These are phyloP conservation scores for Holcopasites calliopsidis DNA, from an alignment of 1,140 invertebrate genomes.

Conservation along the genomic window DNA sequence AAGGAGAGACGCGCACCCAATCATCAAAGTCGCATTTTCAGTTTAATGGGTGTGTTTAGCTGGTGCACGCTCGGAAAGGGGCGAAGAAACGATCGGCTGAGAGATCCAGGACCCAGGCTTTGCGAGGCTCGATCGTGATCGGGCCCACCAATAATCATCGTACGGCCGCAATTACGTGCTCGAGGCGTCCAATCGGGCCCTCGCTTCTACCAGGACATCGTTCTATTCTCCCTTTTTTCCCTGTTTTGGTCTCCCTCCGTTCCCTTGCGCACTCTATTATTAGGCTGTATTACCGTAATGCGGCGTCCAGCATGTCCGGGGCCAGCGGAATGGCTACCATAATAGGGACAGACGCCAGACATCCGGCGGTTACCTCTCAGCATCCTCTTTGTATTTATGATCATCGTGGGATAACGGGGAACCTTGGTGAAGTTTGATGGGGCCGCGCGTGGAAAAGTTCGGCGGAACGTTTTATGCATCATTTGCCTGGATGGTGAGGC, in stretches of 20 bases:
- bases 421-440: neutral
- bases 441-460: too few relatives aligned
- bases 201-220: constrained; percentile 30
- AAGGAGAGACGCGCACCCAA: constrained; percentile 64
- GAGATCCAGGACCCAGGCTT: constrained; percentile 30
- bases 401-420: constrained; percentile 32
- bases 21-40: constrained; percentile 79
- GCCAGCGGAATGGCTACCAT: constrained; percentile 65
- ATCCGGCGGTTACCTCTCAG: constrained; percentile 58
- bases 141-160: constrained; percentile 73
- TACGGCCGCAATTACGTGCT: constrained; percentile 70
- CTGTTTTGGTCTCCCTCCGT: constrained; percentile 3
- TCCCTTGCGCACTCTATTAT: constrained; percentile 72
- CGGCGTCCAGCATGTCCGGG: constrained; percentile 64
- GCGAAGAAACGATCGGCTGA: constrained; percentile 52
- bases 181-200: constrained; percentile 68
- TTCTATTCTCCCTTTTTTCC: constrained; percentile 30
- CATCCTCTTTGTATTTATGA: constrained; percentile 45
- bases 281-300: constrained; percentile 75
- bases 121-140: constrained; percentile 66
- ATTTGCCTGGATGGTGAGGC: too few relatives aligned
- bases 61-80: constrained; percentile 38
- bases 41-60: constrained; percentile 75
- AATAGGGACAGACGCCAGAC: constrained; percentile 58
- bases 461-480: too few relatives aligned